Evolutionary conservation across 2,888 invertebrate genomes (phyloP), one percentile per base, ranked within the genome.

Genomic region (Germaria angustata): DNA sequence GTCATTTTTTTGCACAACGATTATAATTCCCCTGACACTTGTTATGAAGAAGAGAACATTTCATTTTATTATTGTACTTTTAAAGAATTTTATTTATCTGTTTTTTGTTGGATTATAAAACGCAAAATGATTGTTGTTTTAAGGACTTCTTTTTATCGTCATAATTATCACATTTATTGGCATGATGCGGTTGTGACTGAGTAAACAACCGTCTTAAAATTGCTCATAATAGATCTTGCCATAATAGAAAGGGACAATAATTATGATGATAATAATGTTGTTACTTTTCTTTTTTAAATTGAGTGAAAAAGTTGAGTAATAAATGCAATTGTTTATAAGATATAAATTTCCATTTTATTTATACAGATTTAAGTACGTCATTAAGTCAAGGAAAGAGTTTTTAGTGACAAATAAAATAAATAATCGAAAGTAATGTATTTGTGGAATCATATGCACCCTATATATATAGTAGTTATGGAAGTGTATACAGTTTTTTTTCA

Each of bases 261-360:
- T 20, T 20, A 17, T 22, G 22, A 28, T 6, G 2, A 15, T 28
- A 8, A 66, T 68, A 53, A 68, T 39, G 24, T 39, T 39, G 22
- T 36, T 39, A 51, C 68, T 55, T 65, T 32, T 73, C 0, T 72
- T 49, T 9, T 57, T n/a, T 15, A 46, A 55, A 59, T 49, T 36
- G 41, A 73, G 11, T 55, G 63, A 72, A 49, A 59, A 22, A 72
- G 72, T 72, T 79, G 22, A 44, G 69, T 44, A 71, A 59, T 69
- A 75, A 79, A 79, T 79, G 69, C 75, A 82, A 82, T 82, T 82
- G 78, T 82, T 71, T 59, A 51, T 46, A 75, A 79, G 53, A 59
- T 53, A 75, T 79, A 75, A 79, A 82, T 75, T 71, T 61, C 55
- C 55, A 77, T 68, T 13, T 49, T 22, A 53, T 51, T 71, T 46